Evolutionary conservation across 2,113 vertebrate species (phyloP), one percentile per base, ranked within the genome.

Genomic region (Andinoacara biseriatus): DNA sequence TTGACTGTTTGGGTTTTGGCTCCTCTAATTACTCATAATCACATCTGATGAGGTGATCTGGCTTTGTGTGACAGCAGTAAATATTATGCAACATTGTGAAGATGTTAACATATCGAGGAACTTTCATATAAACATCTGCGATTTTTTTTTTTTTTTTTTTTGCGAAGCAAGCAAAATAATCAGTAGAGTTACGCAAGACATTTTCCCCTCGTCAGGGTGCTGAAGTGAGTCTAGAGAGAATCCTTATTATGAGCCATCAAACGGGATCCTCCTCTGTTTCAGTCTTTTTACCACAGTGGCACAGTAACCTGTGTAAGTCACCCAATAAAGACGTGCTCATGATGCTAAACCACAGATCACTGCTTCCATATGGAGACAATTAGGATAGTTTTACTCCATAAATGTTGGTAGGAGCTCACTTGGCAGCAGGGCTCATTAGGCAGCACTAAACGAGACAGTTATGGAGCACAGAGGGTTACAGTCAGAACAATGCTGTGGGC

Each of bases 351-450:
- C 74, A 63, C 60, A 65, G 40, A 81, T 82, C 67, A 87, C 24
- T 62, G 78, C 67, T 86, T 77, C 88, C 93, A 94, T 86, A 90
- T 76, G 92, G 91, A 89, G 67, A 84, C 74, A 82, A 76, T 93
- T 83, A 84, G 87, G 81, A 84, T 82, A 74, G 61, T 46, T 87
- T 92, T 89, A 86, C 84, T 74, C 79, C 75, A 91, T 87, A 82
- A 90, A 88, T 11, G 62, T 82, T 82, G 72, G 46, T 56, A 33
- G 38, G 62, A 76, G 75, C 83, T 33, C 33, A 13, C 57, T 84
- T 58, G 86, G 84, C 60, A 72, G 40, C 24, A 46, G n/a, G 52
- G 75, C 76, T 86, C 63, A 62, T 88, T 85, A 87, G 63, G 58
- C 74, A 43, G 46, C 63, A 31, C n/a, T 43, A 84, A 87, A 90